Conservation (phyloP, 2,797 vertebrate genomes). For the Bucorvus abyssinicus region DNA sequence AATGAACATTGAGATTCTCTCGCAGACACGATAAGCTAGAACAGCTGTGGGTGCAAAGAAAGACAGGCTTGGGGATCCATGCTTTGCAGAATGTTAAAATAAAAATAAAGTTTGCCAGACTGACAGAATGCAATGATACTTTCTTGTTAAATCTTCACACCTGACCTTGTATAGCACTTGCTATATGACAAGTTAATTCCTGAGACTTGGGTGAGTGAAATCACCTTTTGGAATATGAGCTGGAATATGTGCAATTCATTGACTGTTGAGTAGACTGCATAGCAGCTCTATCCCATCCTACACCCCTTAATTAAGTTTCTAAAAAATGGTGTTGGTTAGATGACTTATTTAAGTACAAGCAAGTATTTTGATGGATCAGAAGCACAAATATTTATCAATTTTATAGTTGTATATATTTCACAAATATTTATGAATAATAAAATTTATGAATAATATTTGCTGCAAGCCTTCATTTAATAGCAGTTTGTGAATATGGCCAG, state of each 20-base stretch:
- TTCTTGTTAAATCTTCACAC: neutral
- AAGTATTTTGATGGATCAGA: neutral
- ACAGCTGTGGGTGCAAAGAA: conserved; percentile 17
- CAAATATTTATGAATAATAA: neutral
- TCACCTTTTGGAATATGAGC: neutral
- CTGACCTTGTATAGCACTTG: neutral
- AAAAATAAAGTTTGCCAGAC: neutral
- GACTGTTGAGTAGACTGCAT: neutral
- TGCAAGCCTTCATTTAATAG: neutral
- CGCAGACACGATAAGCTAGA: conserved; percentile 35
- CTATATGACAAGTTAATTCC: neutral
- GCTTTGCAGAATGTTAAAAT: neutral
- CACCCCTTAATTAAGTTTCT: neutral
- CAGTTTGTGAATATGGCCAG: neutral
- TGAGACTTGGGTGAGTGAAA: neutral
- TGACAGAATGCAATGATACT: neutral
- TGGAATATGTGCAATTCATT: neutral
- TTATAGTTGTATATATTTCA: neutral
- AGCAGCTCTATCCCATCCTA: neutral
- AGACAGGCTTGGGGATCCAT: neutral
- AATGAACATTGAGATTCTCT: conserved; percentile 43
- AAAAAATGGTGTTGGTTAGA: neutral
- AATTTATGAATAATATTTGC: neutral
- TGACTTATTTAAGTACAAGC: neutral
- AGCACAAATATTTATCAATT: neutral